phyloP scores from a whole-genome alignment of 2,888 invertebrate genomes.

The Heliconius aoede region DNA sequence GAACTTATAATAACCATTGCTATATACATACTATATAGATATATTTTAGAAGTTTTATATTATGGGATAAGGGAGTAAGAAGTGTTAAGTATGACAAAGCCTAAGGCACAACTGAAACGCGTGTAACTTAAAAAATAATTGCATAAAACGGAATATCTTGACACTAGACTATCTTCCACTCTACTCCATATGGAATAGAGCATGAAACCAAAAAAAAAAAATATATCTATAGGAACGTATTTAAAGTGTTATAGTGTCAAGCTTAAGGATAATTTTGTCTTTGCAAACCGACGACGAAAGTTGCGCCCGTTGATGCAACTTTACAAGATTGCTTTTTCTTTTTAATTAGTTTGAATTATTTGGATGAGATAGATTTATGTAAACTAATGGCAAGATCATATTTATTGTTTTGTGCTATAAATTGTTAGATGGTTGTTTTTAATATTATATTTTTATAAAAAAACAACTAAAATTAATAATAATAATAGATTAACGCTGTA shows the following conservation, averaged over 20 bases:
- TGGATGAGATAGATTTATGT: not conserved
- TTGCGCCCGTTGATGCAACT: conserved; percentile 19
- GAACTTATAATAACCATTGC: too few species aligned
- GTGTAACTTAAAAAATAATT: too few species aligned
- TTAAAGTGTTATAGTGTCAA: not conserved
- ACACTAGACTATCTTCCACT: not conserved
- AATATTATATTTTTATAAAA: too few species aligned
- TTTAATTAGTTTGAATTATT: conserved; percentile 12
- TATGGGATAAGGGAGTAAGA: too few species aligned
- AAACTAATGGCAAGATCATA: not conserved
- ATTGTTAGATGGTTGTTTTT: too few species aligned
- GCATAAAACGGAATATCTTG: not conserved
- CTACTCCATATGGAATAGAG: not conserved
- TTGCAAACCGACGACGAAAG: conserved; percentile 15
- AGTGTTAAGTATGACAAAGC: too few species aligned
- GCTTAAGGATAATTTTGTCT: conserved; percentile 28
- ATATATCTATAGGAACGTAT: not conserved
- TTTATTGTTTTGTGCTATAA: too few species aligned
- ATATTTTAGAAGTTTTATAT: too few species aligned
- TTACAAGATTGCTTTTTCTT: conserved; percentile 15
- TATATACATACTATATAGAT: too few species aligned
- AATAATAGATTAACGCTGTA: too few species aligned
- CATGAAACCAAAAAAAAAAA: not conserved
- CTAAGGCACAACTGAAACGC: too few species aligned
- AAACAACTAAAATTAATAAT: too few species aligned